Base-by-base conservation (phyloP, 2,888 invertebrate genomes). In the Orchesella flavescens region DNA sequence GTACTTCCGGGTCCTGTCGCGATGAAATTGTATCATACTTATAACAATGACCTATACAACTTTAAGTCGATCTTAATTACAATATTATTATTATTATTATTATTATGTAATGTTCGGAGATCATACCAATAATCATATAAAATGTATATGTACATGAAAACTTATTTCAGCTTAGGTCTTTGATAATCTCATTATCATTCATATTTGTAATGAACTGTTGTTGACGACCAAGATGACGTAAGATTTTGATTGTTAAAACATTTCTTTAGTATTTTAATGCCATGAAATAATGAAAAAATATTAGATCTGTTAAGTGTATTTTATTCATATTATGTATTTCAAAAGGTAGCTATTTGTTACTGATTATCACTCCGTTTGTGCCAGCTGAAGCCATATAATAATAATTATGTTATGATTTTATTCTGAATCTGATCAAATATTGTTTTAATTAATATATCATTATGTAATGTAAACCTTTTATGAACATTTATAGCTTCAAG, bases 1-100 rank as follows among this genome's bases (percentile, higher is more conserved):
- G 71, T 63, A 78, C 78, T 78, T 78, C 78, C 78, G 78, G 53
- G 63, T 53, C 78, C 63, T 78, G 78, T 78, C 78, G 78, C 53
- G 71, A 69, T 23, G 49, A 69, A 69, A 49, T 69, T 69, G 69
- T 69, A 69, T 69, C 69, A 34, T 63, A 46, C n/a, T 34, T 2
- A 34, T 34, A 7, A 68, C 44, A 24, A 69, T 46, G 69, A 49
- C 46, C 73, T 61, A 73, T 63, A 63, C 44, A 72, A 72, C 4
- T 24, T 49, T 76, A 66, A 53, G 65, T 49, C 59, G 61, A 44
- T 43, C 57, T 69, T 78, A 78, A 34, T 46, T 63, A 61, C 19
- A 12, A 46, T 69, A 68, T 17, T n/a, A 10, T 66, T 13, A 69
- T 43, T 5, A 15, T 57, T 73, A 23, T 63, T 4, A 74, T 43